These are phyloP conservation scores for Triplophysa dalaica DNA, from an alignment of 2,113 vertebrate genomes.

Conservation along the genomic window DNA sequence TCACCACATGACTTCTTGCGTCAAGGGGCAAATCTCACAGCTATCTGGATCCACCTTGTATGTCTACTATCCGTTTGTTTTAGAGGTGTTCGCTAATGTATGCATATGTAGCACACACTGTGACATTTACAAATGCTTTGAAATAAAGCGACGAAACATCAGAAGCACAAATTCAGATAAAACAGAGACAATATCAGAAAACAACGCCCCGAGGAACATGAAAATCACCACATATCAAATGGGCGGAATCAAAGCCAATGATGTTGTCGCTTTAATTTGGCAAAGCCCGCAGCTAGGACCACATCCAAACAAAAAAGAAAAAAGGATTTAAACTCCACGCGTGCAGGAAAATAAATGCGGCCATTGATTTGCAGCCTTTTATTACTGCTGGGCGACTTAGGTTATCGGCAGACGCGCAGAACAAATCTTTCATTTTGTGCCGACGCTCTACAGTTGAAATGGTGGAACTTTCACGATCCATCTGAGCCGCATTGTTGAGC, in stretches of 20 bases:
- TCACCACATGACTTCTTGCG: background rate
- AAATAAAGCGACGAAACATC: slow-evolving; percentile 18
- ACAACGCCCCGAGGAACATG: background rate
- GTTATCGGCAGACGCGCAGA: background rate
- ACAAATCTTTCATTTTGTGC: background rate
- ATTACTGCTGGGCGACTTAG: slow-evolving; percentile 16
- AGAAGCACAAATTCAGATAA: slow-evolving; percentile 5
- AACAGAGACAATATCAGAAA: slow-evolving; percentile 17
- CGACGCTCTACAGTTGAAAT: background rate
- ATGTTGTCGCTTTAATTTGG: slow-evolving; percentile 9
- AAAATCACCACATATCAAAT: slow-evolving; percentile 21
- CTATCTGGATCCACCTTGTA: background rate
- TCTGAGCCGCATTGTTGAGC: background rate
- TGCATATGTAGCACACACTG: background rate
- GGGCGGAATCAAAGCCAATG: slow-evolving; percentile 12
- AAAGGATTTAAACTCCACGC: background rate
- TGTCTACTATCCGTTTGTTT: background rate
- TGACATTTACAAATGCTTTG: background rate
- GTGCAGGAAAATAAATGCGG: background rate
- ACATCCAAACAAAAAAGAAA: background rate
- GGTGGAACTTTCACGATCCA: background rate
- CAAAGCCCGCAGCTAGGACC: slow-evolving; percentile 8
- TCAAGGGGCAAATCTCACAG: background rate
- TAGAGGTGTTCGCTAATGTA: background rate
- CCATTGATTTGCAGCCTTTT: slow-evolving; percentile 6